Conservation (phyloP, 2,113 vertebrate species). For the Cryptomyrus ogoouensis region DNA sequence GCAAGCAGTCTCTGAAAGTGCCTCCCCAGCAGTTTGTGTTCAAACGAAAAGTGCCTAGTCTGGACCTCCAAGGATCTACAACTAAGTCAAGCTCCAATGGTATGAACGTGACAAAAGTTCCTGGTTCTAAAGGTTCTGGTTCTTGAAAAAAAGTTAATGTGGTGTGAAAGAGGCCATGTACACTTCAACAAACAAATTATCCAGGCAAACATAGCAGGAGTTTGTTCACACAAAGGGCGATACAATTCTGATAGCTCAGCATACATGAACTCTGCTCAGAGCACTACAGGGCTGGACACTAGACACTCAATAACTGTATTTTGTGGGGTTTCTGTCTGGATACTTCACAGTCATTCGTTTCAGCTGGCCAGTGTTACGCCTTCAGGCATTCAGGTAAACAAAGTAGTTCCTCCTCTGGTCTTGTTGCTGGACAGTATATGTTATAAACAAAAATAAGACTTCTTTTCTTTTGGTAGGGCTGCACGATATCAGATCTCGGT, state of each 20-base stretch:
- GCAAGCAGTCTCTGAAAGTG: background rate
- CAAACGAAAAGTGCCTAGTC: background rate
- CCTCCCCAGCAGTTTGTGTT: background rate
- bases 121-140: background rate
- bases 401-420: background rate
- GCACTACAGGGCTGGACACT: background rate
- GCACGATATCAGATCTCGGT: no score
- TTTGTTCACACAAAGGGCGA: background rate
- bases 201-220: background rate
- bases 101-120: background rate
- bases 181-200: background rate
- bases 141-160: background rate
- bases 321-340: background rate
- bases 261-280: background rate
- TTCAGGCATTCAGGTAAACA: background rate
- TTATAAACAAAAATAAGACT: background rate
- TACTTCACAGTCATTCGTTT: background rate
- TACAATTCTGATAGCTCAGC: background rate
- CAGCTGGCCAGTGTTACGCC: background rate
- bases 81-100: background rate
- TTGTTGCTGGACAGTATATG: background rate
- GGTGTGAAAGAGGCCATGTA: background rate
- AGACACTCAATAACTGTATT: background rate
- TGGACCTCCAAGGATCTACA: background rate
- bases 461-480: no score